Base-by-base conservation (phyloP, 2,797 vertebrate species). In the Myotis daubentonii region DNA sequence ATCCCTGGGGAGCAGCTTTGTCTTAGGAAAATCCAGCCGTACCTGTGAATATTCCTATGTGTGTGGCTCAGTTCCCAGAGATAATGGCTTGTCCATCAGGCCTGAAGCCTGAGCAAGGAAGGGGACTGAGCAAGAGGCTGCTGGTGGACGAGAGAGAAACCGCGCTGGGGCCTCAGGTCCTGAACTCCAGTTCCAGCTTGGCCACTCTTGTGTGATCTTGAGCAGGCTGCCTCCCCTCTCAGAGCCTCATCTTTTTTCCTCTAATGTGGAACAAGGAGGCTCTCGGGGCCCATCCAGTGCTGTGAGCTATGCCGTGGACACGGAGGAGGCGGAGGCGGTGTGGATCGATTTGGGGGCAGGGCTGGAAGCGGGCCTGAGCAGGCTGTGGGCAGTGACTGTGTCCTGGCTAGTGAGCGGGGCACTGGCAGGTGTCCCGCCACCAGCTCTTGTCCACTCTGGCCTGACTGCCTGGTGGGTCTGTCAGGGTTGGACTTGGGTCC, bases 1-100 rank as follows among this genome's bases (percentile, higher is more conserved):
- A 71, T 94, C 89, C 33, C 92, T 25, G n/a, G 81, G 89, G 88
- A 85, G 53, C 90, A 65, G 41, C 85, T 71, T 71, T 83, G 36
- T 94, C 85, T 92, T 72, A 66, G 95, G 79, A 78, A 65, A 87
- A 83, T 49, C 51, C 51, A 62, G 85, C 65, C 74, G 81, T 8
- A 96, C 85, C 90, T 95, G 65, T 90, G 88, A 89, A 89, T 85
- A 82, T 78, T 70, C 60, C 74, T 93, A 15, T 65, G 65, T 75
- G 81, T 91, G 72, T 55, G 51, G 86, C 71, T 91, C 62, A 62
- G 83, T 83, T 90, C 68, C 76, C 89, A 41, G 91, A 91, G 89
- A 60, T 71, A 66, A 79, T 41, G 84, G 70, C 78, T 79, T 75
- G 89, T 87, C 84, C 62, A 13, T 85, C 10, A 49, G 93, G 76